Evolutionary conservation across 2,888 invertebrate species (phyloP).

Genomic region (Ophion obscuratus): DNA sequence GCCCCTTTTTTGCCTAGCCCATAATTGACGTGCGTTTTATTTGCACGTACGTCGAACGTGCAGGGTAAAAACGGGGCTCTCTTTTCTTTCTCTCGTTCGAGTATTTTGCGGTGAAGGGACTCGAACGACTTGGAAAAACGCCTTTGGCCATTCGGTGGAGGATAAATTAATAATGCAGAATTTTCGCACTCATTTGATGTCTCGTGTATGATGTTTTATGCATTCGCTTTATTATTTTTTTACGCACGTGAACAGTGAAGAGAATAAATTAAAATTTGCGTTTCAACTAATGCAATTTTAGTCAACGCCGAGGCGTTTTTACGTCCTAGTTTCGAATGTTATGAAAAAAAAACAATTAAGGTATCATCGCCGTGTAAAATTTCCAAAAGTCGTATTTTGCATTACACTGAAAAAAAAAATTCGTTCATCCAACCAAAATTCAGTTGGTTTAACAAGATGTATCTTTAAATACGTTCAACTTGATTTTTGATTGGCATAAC

Average conservation of each 20-base stretch:
- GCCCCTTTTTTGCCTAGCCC: background rate
- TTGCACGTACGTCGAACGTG: background rate
- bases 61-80: background rate
- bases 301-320: background rate
- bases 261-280: conserved; percentile 17
- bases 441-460: no score
- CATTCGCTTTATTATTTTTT: conserved; percentile 34
- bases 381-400: no score
- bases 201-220: conserved; percentile 40
- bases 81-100: conserved; percentile 11
- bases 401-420: no score
- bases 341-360: no score
- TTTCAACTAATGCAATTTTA: conserved; percentile 15
- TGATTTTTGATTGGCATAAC: no score
- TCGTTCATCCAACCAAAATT: no score
- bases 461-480: no score
- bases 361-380: no score
- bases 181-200: conserved; percentile 13
- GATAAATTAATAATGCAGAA: conserved; percentile 22
- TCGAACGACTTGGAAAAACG: conserved; percentile 5
- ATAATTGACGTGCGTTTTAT: conserved; percentile 20
- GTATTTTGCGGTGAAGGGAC: conserved; percentile 1
- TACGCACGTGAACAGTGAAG: background rate
- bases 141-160: conserved; percentile 7
- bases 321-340: no score